Conservation (phyloP, 2,888 invertebrate species). For the Helobdella robusta region DNA sequence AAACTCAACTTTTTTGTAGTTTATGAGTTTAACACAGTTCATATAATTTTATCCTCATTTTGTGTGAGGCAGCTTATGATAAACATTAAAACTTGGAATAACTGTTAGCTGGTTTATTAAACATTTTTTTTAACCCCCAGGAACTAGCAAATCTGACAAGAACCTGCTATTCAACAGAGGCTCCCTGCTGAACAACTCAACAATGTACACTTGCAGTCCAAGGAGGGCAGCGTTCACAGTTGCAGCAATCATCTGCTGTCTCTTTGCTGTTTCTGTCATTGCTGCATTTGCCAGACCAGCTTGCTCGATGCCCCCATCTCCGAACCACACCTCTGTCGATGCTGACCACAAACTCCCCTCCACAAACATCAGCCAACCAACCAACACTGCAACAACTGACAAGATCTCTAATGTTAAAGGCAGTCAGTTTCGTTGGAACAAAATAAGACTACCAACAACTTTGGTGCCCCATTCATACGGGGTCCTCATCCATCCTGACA, state of each 20-base stretch:
- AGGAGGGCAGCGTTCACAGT: conserved; percentile 66
- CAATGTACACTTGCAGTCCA: too few species aligned
- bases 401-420: too few species aligned
- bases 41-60: too few species aligned
- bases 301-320: conserved; percentile 74
- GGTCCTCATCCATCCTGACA: conserved; percentile 81
- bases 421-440: conserved; percentile 44
- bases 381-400: conserved; percentile 36
- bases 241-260: conserved; percentile 37
- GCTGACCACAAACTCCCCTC: neutral
- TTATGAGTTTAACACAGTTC: too few species aligned
- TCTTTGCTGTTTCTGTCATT: conserved; percentile 62
- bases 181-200: too few species aligned
- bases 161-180: too few species aligned
- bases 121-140: too few species aligned
- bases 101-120: too few species aligned
- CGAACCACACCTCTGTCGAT: conserved; percentile 55
- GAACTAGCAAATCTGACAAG: too few species aligned
- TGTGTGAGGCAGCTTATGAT: too few species aligned
- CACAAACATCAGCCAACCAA: neutral
- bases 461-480: conserved; percentile 62
- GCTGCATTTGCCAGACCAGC: conserved; percentile 79
- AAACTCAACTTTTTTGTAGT: too few species aligned
- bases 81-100: too few species aligned
- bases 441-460: conserved; percentile 45